phyloP scores from a whole-genome alignment of 1,140 invertebrate species.

The Laupala kohalensis region DNA sequence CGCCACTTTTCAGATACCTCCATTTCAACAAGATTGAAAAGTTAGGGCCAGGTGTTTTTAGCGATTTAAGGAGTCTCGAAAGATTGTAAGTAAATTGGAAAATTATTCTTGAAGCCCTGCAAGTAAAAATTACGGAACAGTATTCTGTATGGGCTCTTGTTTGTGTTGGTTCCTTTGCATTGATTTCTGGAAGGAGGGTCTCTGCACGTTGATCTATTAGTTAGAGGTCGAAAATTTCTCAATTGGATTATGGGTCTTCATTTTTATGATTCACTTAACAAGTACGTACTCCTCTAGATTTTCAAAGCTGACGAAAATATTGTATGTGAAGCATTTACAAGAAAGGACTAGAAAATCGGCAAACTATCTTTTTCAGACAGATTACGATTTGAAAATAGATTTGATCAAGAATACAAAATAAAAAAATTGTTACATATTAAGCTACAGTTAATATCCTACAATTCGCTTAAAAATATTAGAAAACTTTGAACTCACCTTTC shows the following conservation, averaged over 20 bases:
- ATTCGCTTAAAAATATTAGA: too few relatives aligned
- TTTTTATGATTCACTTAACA: background rate
- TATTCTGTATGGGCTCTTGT: background rate
- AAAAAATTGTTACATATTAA: too few relatives aligned
- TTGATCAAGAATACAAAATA: too few relatives aligned
- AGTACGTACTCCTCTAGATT: background rate
- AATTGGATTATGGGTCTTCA: background rate
- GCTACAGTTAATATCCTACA: too few relatives aligned
- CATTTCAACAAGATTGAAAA: constrained; percentile 34
- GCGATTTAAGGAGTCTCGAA: constrained; percentile 29
- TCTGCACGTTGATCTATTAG: background rate
- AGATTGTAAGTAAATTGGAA: constrained; percentile 29
- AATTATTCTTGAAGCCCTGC: background rate
- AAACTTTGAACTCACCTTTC: too few relatives aligned
- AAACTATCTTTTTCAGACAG: too few relatives aligned
- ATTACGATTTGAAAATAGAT: too few relatives aligned
- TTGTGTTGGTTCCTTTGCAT: background rate
- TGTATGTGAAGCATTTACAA: background rate
- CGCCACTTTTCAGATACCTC: constrained; percentile 27
- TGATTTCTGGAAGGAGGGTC: background rate
- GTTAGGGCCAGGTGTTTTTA: constrained; percentile 28
- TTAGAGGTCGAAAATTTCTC: background rate
- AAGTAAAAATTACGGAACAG: background rate
- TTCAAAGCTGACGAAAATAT: background rate
- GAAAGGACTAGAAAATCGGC: too few relatives aligned